Base-by-base conservation (phyloP, 2,888 invertebrate genomes). In the Ennomos erosarius region DNA sequence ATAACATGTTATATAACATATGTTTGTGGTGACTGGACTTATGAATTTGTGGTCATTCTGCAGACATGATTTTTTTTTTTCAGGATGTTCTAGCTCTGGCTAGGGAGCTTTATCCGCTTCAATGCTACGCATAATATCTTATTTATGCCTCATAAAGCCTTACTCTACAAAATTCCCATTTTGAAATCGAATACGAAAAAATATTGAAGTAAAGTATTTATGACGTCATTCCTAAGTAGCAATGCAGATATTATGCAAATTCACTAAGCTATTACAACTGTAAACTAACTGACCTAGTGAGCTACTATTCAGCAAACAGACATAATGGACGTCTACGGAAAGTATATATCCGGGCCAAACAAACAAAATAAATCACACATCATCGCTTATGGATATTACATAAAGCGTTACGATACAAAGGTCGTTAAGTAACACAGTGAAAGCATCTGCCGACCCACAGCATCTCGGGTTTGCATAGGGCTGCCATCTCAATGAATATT, bases 371-470 rank as follows among this genome's bases (percentile, higher is more conserved):
- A 61, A 67, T 57, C 57, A 57, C 57, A 62, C 55, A 55, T 67
- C 62, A 68, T 72, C 67, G 51, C 65, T 62, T 48, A 61, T 67
- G 62, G 52, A 63, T 65, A 71, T 81, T 81, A 77, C 79, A 73
- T 76, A 81, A 81, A 67, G 65, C 53, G 48, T 71, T 62, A 62
- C 64, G 58, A 59, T 50, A 63, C 59, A 75, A 82, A 84, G 81
- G 81, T 80, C 79, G 72, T 73, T 84, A 85, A 88, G 87, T 86
- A 87, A 88, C 78, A 79, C 79, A 68, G 81, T 81, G 85, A 87
- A 85, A 85, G 84, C 81, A 67, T 64, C 70, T 60, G 75, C 72
- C 82, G 86, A 85, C 85, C 87, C 74, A 75, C 50, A 42, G 52
- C 35, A 38, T 39, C 13, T 26, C 39, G 9, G 42, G 11, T 4